Evolutionary conservation across 2,888 invertebrate genomes (phyloP).

Genomic region (Gastracanthus pulcherrimus): DNA sequence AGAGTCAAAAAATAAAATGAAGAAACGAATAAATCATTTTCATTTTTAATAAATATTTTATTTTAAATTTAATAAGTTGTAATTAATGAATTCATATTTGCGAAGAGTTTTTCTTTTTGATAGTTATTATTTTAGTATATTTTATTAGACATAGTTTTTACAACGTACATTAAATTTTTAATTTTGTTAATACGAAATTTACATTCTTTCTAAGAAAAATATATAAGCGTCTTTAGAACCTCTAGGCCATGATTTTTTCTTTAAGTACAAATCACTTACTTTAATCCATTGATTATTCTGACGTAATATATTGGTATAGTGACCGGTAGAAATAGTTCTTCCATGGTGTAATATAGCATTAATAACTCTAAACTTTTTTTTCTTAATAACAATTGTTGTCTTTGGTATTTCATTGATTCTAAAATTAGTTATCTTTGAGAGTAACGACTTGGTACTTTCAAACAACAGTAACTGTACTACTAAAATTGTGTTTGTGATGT

Average conservation of each 20-base stretch:
- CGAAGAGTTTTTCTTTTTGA: no score
- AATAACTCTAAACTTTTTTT: neutral
- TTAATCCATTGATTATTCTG: neutral
- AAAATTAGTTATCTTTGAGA: neutral
- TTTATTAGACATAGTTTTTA: no score
- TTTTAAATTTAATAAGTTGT: no score
- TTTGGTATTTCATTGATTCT: neutral
- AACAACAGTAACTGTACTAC: neutral
- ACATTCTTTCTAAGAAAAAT: no score
- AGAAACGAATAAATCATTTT: no score
- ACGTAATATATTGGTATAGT: neutral
- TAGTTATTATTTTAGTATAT: no score
- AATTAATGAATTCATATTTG: no score
- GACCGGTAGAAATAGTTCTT: neutral
- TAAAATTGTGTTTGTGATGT: neutral
- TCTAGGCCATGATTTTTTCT: slow-evolving; percentile 1
- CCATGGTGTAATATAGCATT: neutral
- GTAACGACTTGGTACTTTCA: neutral
- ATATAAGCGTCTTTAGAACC: neutral
- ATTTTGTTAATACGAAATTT: no score
- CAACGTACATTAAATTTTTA: no score
- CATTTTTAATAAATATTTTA: no score
- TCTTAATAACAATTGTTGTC: neutral
- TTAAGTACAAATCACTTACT: neutral
- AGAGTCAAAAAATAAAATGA: no score